Evolutionary conservation across 2,888 invertebrate species (phyloP).

Genomic region (Nephrotoma guestfalica): DNA sequence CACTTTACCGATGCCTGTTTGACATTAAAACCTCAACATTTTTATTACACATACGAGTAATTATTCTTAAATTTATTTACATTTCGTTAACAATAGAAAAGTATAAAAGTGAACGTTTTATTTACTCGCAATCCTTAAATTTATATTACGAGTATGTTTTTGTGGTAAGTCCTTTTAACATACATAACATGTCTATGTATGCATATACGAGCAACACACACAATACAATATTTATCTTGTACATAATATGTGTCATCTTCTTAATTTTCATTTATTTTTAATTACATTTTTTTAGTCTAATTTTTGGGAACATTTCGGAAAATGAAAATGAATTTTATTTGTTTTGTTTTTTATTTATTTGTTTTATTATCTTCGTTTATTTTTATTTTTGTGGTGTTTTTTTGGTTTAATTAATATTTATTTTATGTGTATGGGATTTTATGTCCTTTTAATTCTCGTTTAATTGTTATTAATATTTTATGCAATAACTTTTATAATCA

Average conservation of each 20-base stretch:
- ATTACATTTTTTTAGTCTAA: neutral
- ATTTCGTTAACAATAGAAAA: neutral
- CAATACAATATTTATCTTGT: neutral
- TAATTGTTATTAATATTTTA: neutral
- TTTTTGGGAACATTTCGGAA: neutral
- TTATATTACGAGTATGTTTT: neutral
- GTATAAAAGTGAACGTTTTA: neutral
- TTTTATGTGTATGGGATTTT: neutral
- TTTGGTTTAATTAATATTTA: neutral
- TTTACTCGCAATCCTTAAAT: neutral
- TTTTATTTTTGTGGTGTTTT: neutral
- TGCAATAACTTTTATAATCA: neutral
- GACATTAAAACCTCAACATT: neutral
- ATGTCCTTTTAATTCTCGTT: neutral
- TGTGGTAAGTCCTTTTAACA: neutral
- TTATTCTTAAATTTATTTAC: neutral
- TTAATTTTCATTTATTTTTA: neutral
- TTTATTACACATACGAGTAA: neutral
- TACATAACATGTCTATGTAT: neutral
- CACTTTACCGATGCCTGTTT: neutral
- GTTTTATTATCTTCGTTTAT: neutral
- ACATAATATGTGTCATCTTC: neutral
- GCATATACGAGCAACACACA: neutral
- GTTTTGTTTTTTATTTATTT: neutral
- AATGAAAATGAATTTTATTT: neutral